These are phyloP conservation scores for Catocala sponsa DNA, from an alignment of 2,888 invertebrate genomes.

Conservation along the genomic window DNA sequence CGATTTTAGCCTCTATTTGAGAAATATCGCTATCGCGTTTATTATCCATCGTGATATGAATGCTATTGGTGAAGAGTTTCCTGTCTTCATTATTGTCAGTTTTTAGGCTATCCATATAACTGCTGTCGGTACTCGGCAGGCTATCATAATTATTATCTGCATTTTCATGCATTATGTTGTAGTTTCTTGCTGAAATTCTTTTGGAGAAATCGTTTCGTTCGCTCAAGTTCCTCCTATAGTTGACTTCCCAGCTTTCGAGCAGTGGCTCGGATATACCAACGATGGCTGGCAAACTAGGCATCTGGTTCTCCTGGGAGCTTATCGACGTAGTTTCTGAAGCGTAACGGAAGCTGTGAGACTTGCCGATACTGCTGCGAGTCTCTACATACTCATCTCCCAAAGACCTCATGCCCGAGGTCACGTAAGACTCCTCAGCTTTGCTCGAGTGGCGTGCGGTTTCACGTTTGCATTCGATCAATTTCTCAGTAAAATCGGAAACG, in stretches of 20 bases:
- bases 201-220: conserved; percentile 78
- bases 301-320: conserved; percentile 82
- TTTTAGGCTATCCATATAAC: conserved; percentile 83
- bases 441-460: conserved; percentile 65
- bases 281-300: conserved; percentile 85
- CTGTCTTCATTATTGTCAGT: conserved; percentile 75
- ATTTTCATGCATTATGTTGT: conserved; percentile 68
- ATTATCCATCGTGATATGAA: conserved; percentile 76
- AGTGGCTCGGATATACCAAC: conserved; percentile 85
- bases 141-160: conserved; percentile 80
- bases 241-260: conserved; percentile 85
- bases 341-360: conserved; percentile 92
- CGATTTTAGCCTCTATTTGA: conserved; percentile 86
- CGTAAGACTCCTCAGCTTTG: conserved; percentile 77
- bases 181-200: conserved; percentile 79
- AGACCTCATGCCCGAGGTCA: conserved; percentile 73
- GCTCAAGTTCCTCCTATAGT: conserved; percentile 80
- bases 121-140: conserved; percentile 82
- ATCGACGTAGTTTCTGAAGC: conserved; percentile 85
- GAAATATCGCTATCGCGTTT: conserved; percentile 85
- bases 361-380: conserved; percentile 89
- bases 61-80: conserved; percentile 78
- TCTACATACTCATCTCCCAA: conserved; percentile 81
- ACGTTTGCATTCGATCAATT: conserved; percentile 67
- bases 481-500: conserved; percentile 73